Evolutionary conservation across 2,888 invertebrate genomes (phyloP).

Genomic region (Allygus modestus): DNA sequence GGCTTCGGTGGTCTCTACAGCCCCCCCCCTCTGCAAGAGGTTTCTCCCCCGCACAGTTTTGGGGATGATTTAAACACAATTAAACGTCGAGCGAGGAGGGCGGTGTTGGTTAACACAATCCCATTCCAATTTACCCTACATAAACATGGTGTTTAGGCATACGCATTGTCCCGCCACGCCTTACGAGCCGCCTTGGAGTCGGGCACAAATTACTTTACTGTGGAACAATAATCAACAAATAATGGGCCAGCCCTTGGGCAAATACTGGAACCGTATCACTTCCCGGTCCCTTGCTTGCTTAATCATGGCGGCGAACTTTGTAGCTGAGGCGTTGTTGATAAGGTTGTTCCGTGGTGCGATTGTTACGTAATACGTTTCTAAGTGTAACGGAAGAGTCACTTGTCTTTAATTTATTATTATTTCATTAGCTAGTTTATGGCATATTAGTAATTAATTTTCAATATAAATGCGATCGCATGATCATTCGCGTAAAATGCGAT

Average conservation of each 20-base stretch:
- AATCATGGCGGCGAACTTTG: conserved; percentile 6
- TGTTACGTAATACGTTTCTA: too few relatives aligned
- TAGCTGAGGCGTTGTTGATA: too few relatives aligned
- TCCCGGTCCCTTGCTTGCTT: conserved; percentile 12
- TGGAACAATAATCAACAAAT: conserved; percentile 54
- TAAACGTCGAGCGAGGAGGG: conserved; percentile 15
- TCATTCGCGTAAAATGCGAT: too few relatives aligned
- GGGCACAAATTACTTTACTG: conserved; percentile 47
- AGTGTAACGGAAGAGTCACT: too few relatives aligned
- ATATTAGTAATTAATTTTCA: too few relatives aligned
- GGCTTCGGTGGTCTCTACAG: background rate
- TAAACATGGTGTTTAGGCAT: conserved; percentile 51
- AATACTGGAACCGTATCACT: conserved; percentile 5
- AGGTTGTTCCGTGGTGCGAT: too few relatives aligned
- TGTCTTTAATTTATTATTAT: too few relatives aligned
- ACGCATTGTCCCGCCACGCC: conserved; percentile 34
- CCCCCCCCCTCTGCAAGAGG: background rate
- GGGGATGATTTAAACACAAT: conserved; percentile 49
- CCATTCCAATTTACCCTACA: conserved; percentile 57
- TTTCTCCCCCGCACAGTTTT: background rate
- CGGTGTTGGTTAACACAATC: conserved; percentile 45
- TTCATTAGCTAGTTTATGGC: too few relatives aligned
- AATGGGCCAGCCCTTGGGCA: conserved; percentile 25
- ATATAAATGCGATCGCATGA: too few relatives aligned
- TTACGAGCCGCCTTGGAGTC: conserved; percentile 29